Conservation (phyloP, 2,113 vertebrate genomes). For the Elaphurus davidianus region DNA sequence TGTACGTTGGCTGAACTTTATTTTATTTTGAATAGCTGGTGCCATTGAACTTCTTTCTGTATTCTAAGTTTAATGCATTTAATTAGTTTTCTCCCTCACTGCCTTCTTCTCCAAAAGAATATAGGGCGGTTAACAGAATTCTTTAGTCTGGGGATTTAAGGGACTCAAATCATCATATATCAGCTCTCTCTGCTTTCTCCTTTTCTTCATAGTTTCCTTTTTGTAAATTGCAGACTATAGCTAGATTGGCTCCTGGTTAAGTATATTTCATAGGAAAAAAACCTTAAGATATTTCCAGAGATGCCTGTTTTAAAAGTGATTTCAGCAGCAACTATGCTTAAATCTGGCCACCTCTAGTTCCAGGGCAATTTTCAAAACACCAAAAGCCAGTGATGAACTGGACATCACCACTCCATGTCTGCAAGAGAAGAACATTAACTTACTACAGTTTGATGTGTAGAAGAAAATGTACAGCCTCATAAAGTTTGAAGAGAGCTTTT, state of each 20-base stretch:
- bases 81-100: constrained; percentile 22
- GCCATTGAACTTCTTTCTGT: neutral
- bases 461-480: constrained; percentile 46
- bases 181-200: neutral
- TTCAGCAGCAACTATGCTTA: neutral
- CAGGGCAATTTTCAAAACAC: constrained; percentile 15
- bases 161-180: neutral
- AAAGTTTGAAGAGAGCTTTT: constrained; percentile 39
- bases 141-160: neutral
- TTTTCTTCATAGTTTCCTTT: constrained; percentile 12
- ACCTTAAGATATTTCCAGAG: constrained; percentile 33
- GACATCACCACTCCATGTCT: neutral
- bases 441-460: neutral
- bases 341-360: neutral
- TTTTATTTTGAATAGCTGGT: constrained; percentile 41
- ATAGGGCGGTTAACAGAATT: constrained; percentile 21
- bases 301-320: neutral
- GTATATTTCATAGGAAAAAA: neutral
- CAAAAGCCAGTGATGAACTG: neutral
- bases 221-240: neutral
- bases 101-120: neutral
- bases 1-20: neutral
- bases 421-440: constrained; percentile 19
- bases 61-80: constrained; percentile 30
- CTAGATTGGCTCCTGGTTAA: neutral